Percentiles rank a stretch among this genome's conserved stretches.
Evolutionary conservation across 2,797 vertebrate genomes (phyloP).

Genomic region (Lithobates sylvaticus): DNA sequence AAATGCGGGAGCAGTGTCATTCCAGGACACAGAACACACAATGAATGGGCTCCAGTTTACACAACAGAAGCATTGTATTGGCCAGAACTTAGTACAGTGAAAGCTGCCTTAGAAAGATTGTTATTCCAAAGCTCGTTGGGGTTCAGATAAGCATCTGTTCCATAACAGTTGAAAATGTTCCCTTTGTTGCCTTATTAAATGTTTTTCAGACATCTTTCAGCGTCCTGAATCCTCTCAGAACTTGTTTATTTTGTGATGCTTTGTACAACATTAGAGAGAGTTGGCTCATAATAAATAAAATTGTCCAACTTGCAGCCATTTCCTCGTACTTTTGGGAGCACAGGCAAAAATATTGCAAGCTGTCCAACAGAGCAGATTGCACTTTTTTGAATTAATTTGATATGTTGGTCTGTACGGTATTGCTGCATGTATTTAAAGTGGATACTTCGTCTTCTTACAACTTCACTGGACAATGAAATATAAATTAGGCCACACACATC

Average conservation of each 20-base stretch:
- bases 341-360: neutral
- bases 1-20: constrained; percentile 25
- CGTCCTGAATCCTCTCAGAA: constrained; percentile 29
- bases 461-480: too few species aligned
- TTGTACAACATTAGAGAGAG: neutral
- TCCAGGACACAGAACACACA: constrained; percentile 35
- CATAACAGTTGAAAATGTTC: constrained; percentile 49
- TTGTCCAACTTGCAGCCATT: neutral
- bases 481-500: too few species aligned
- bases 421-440: too few species aligned
- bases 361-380: neutral
- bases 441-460: too few species aligned
- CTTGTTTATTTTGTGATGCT: constrained; percentile 40
- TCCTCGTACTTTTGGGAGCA: neutral
- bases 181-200: constrained; percentile 45
- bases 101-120: constrained; percentile 32
- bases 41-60: constrained; percentile 11
- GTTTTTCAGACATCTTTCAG: constrained; percentile 15
- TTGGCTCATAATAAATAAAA: neutral
- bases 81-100: constrained; percentile 17
- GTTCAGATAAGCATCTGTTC: constrained; percentile 50
- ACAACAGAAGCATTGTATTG: constrained; percentile 48
- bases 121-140: constrained; percentile 45
- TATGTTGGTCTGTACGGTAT: too few species aligned
- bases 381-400: neutral